phyloP scores from a whole-genome alignment of 2,797 vertebrate genomes.

The Myotis findleyi region DNA sequence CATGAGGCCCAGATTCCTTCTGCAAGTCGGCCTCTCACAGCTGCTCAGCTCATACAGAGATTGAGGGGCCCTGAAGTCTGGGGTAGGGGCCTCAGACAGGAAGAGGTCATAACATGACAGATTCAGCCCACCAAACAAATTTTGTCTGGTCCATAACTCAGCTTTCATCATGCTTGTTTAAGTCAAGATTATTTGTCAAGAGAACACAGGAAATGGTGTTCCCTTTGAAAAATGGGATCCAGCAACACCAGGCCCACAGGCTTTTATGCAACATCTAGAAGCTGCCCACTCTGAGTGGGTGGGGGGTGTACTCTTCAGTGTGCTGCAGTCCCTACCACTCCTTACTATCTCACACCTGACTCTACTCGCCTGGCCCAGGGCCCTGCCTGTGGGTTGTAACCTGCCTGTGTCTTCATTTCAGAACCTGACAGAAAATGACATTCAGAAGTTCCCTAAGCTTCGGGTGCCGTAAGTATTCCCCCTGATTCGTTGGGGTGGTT shows the following conservation, averaged over 20 bases:
- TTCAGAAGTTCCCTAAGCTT: conserved; percentile 96
- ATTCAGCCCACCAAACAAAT: background rate
- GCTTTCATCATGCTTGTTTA: background rate
- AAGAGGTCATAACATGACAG: background rate
- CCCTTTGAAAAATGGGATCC: background rate
- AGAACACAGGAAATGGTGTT: background rate
- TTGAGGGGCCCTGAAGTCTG: background rate
- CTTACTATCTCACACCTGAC: too few relatives aligned
- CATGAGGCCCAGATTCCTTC: accelerated
- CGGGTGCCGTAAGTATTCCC: conserved; percentile 93
- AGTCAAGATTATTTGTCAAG: background rate
- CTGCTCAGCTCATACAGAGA: background rate
- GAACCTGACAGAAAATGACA: conserved; percentile 95
- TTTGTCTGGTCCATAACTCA: background rate
- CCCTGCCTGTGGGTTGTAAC: background rate
- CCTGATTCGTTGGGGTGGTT: background rate
- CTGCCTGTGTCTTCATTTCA: conserved; percentile 84
- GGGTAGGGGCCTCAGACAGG: background rate
- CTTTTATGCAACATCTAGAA: background rate
- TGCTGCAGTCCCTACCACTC: background rate
- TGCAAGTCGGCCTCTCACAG: background rate
- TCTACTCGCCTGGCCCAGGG: background rate
- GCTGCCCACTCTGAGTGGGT: too few relatives aligned
- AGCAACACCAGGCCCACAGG: background rate
- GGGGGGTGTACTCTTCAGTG: accelerated